Conservation (phyloP, 2,113 vertebrate genomes). For the Syngnathus typhle region DNA sequence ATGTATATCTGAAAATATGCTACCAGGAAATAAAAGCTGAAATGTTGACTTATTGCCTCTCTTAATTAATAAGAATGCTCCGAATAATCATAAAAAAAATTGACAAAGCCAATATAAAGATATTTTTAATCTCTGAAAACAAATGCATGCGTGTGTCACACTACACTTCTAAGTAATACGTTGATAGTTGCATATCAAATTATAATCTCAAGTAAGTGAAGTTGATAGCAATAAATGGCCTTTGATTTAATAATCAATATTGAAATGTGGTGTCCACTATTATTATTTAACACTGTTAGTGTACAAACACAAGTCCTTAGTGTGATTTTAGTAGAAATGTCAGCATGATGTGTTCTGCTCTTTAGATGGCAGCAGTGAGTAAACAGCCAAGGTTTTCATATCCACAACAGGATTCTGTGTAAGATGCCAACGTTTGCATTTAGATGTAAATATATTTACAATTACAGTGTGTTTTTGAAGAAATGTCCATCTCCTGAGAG, state of each 20-base stretch:
- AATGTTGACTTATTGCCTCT: not conserved
- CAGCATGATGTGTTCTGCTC: not conserved
- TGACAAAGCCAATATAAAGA: not conserved
- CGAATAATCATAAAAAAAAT: constrained; percentile 3
- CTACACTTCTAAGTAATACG: not conserved
- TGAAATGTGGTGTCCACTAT: not conserved
- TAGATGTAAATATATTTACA: constrained; percentile 31
- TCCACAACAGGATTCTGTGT: not conserved
- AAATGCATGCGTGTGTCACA: not conserved
- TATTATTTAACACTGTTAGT: no score
- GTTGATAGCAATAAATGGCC: not conserved
- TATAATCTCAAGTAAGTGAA: not conserved
- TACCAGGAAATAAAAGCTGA: not conserved
- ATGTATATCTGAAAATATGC: not conserved
- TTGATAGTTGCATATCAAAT: not conserved
- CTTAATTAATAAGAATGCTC: not conserved
- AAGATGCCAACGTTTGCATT: not conserved
- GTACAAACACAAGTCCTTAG: constrained; percentile 4
- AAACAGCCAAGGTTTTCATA: not conserved
- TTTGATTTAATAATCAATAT: not conserved
- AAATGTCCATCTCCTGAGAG: constrained; percentile 39
- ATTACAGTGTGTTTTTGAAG: constrained; percentile 34
- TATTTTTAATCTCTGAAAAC: constrained; percentile 3
- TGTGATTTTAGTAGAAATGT: not conserved
- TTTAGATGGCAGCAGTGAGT: constrained; percentile 9